Percentiles rank a stretch among this genome's conserved stretches.
Conservation (phyloP, 2,888 invertebrate species). For the Aleiodes alternator region DNA sequence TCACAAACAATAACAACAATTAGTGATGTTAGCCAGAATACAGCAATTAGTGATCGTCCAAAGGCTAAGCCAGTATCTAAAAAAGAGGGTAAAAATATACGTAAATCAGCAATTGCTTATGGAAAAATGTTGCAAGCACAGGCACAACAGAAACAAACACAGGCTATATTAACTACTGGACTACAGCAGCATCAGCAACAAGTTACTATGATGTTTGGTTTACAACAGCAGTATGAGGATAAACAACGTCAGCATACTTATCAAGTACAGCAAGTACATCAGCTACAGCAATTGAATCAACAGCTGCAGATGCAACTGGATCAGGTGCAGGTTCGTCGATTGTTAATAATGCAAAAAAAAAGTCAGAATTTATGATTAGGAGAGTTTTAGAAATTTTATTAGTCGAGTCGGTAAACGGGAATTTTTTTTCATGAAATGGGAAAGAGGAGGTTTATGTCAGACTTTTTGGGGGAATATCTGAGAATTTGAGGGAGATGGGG, state of each 20-base stretch:
- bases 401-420: constrained; percentile 24
- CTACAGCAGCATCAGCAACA: constrained; percentile 49
- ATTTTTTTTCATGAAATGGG: neutral
- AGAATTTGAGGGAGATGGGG: neutral
- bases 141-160: constrained; percentile 67
- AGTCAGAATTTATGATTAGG: neutral
- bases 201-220: constrained; percentile 67
- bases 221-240: constrained; percentile 68
- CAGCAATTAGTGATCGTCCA: constrained; percentile 89
- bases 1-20: constrained; percentile 74
- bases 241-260: constrained; percentile 70
- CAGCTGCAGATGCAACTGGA: constrained; percentile 72
- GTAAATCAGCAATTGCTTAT: constrained; percentile 76
- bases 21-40: constrained; percentile 81
- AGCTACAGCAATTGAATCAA: constrained; percentile 73
- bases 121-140: constrained; percentile 58
- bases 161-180: constrained; percentile 65
- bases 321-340: constrained; percentile 67
- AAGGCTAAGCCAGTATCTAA: constrained; percentile 89
- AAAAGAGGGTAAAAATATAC: constrained; percentile 85
- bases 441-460: no score
- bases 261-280: constrained; percentile 72
- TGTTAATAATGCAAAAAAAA: constrained; percentile 19
- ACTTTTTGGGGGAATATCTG: neutral
- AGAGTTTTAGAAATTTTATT: neutral